These are phyloP conservation scores for Eupleurogrammus muticus DNA, from an alignment of 2,797 vertebrate species.

Conservation along the genomic window DNA sequence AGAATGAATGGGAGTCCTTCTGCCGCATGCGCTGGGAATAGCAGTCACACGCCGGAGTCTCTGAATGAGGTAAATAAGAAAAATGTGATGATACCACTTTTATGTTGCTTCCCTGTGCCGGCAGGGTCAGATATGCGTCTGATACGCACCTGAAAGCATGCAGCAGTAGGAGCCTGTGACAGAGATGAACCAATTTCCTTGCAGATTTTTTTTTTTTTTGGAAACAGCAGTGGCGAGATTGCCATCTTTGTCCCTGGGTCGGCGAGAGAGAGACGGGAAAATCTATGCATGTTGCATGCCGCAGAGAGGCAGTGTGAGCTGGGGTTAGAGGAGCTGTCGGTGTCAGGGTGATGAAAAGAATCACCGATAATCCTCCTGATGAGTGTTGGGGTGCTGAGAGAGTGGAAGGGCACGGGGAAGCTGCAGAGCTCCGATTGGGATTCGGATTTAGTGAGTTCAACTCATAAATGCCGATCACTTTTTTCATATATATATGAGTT, in stretches of 20 bases:
- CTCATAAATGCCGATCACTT: constrained; percentile 31
- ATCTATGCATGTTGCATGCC: constrained; percentile 64
- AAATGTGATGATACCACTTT: constrained; percentile 34
- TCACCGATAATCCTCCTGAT: constrained; percentile 73
- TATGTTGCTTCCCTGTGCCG: constrained; percentile 44
- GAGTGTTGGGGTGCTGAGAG: constrained; percentile 65
- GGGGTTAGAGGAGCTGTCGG: constrained; percentile 48
- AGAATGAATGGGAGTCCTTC: constrained; percentile 86
- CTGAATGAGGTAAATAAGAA: constrained; percentile 87
- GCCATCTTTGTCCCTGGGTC: constrained; percentile 75
- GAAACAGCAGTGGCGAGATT: constrained; percentile 67
- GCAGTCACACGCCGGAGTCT: constrained; percentile 79
- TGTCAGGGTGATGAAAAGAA: constrained; percentile 67
- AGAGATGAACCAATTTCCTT: constrained; percentile 71
- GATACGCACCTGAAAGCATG: constrained; percentile 56
- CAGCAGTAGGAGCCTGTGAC: constrained; percentile 36
- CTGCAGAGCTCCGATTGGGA: constrained; percentile 25
- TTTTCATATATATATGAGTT: constrained; percentile 21
- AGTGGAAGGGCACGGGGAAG: constrained; percentile 39
- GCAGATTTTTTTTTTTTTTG: constrained; percentile 62
- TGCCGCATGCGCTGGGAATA: constrained; percentile 87
- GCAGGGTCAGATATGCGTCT: constrained; percentile 49
- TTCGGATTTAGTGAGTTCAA: constrained; percentile 10
- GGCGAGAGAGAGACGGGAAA: constrained; percentile 40
- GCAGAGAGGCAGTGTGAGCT: constrained; percentile 60